Percentiles rank a stretch among this genome's conserved stretches.
phyloP scores from a whole-genome alignment of 64 coral and sea anemone species.

The Catalaphyllia jardinei region DNA sequence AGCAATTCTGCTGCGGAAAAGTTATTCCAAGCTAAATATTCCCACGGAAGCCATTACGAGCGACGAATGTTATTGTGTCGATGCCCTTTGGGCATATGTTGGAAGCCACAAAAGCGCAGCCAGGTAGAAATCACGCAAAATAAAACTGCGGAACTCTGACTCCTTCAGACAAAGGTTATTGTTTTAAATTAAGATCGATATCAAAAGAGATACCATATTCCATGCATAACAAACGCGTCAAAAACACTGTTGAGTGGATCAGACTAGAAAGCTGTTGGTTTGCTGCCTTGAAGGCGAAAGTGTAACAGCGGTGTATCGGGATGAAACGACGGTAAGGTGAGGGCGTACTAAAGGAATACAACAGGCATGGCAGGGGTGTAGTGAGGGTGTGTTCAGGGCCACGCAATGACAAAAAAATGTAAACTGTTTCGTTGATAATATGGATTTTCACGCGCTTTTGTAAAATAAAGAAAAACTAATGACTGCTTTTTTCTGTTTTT shows the following conservation, averaged over 20 bases:
- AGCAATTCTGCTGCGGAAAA: not conserved
- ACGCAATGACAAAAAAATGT: not conserved
- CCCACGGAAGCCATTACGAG: not conserved
- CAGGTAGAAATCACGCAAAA: conserved; percentile 13
- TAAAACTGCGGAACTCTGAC: not conserved
- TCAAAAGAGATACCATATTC: too few relatives aligned
- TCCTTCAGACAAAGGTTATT: not conserved
- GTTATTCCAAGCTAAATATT: not conserved
- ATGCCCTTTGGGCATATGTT: not conserved
- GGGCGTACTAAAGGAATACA: not conserved
- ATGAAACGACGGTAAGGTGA: not conserved
- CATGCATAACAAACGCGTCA: not conserved
- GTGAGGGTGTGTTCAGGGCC: not conserved
- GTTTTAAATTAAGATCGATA: not conserved
- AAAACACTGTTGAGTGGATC: not conserved
- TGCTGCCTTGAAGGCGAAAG: not conserved
- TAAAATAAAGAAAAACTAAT: not conserved
- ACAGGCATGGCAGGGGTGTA: conserved; percentile 7
- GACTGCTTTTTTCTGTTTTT: too few relatives aligned
- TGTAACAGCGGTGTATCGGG: not conserved
- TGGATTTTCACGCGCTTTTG: not conserved
- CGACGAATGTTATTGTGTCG: not conserved
- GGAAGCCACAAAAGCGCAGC: conserved; percentile 27
- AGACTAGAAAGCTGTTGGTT: not conserved
- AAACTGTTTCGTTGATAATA: too few relatives aligned